Percentiles rank a stretch among this genome's conserved stretches.
phyloP scores from a whole-genome alignment of 2,113 vertebrate species.

The Progne subis region DNA sequence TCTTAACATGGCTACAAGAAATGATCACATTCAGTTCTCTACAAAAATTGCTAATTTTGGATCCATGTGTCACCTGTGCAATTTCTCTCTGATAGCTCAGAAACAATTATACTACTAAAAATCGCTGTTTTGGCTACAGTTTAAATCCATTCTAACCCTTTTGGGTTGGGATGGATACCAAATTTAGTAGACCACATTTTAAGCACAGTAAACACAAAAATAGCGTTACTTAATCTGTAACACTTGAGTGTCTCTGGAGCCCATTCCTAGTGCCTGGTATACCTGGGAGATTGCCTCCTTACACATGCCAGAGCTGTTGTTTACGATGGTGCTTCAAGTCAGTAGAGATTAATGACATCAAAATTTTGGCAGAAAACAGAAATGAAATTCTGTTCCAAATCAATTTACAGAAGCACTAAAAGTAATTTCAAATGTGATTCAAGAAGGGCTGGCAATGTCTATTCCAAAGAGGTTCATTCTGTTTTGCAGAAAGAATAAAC shows the following conservation, averaged over 20 bases:
- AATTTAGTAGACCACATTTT: neutral
- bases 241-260: neutral
- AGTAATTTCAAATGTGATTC: neutral
- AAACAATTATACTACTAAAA: neutral
- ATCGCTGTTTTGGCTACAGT: neutral
- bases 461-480: conserved; percentile 3
- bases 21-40: neutral
- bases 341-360: conserved; percentile 27
- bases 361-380: conserved; percentile 21
- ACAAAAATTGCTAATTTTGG: neutral
- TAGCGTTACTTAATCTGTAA: neutral
- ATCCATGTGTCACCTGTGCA: neutral
- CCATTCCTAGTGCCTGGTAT: neutral
- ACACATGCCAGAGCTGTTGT: neutral
- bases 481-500: conserved; percentile 7
- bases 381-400: conserved; percentile 30
- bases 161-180: neutral
- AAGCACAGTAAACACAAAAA: neutral
- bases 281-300: neutral
- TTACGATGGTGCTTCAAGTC: neutral
- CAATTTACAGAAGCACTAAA: conserved; percentile 16
- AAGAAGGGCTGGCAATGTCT: neutral
- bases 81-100: neutral
- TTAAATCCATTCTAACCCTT: neutral
- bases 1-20: neutral